phyloP scores from a whole-genome alignment of 2,888 invertebrate species.

The Xestoiulus laeticollis region DNA sequence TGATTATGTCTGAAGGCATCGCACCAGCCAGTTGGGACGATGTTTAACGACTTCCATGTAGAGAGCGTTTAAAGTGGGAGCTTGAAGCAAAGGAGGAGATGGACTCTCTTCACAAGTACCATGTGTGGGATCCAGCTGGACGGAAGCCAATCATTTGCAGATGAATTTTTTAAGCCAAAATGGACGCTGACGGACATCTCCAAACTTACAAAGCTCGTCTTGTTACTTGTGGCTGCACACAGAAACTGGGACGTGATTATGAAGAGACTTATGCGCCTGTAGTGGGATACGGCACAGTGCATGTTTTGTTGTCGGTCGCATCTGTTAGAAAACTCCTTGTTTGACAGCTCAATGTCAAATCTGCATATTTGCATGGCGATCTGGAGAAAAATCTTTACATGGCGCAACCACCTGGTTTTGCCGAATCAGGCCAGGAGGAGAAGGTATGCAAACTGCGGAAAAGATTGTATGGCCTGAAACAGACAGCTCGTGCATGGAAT shows the following conservation, averaged over 20 bases:
- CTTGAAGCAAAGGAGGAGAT: constrained; percentile 14
- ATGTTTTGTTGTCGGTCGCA: not conserved
- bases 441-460: not conserved
- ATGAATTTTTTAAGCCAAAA: not conserved
- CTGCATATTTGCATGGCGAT: not conserved
- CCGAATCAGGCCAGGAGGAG: not conserved
- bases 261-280: not conserved
- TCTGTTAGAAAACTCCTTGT: not conserved
- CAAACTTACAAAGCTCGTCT: not conserved
- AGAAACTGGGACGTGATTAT: not conserved
- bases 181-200: not conserved
- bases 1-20: too few relatives aligned
- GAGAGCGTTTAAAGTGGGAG: not conserved
- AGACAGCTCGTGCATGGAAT: not conserved
- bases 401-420: not conserved
- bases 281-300: not conserved
- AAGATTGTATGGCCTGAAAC: not conserved
- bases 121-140: not conserved
- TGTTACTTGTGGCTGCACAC: not conserved
- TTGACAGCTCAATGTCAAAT: not conserved
- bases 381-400: not conserved
- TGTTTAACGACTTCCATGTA: too few relatives aligned
- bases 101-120: not conserved
- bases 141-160: not conserved
- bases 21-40: too few relatives aligned